Conservation (phyloP, 2,113 vertebrate species). For the Gracilinanus agilis region DNA sequence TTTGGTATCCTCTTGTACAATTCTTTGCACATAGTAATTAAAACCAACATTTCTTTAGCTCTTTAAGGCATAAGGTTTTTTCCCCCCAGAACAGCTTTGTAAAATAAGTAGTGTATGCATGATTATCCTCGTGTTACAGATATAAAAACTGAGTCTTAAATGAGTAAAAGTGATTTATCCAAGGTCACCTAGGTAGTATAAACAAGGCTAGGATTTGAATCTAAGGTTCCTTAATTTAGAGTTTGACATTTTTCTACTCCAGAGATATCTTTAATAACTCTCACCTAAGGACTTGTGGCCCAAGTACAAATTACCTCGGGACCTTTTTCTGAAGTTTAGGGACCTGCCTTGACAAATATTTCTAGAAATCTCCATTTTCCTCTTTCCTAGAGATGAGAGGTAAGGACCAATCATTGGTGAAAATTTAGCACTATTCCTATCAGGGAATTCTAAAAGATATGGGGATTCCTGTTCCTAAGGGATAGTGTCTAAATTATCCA, state of each 20-base stretch:
- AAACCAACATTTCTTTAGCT: background rate
- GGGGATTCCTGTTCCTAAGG: background rate
- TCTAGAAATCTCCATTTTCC: background rate
- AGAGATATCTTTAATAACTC: background rate
- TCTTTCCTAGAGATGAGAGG: background rate
- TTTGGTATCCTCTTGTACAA: background rate
- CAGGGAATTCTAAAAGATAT: background rate
- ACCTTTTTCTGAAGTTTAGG: background rate
- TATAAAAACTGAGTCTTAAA: background rate
- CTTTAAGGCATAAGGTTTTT: background rate
- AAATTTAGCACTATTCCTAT: background rate
- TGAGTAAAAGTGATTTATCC: background rate
- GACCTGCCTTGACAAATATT: background rate
- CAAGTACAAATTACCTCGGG: background rate
- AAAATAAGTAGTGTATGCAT: background rate
- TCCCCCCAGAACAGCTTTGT: background rate
- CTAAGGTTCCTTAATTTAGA: background rate
- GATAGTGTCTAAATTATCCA: background rate
- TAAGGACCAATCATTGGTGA: background rate
- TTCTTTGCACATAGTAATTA: background rate
- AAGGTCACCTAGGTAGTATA: background rate
- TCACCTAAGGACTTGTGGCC: background rate
- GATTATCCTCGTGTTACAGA: background rate
- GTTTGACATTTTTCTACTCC: background rate
- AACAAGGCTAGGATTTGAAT: background rate